Percentiles rank a stretch among this genome's conserved stretches.
These are phyloP conservation scores for Manacus vitellinus DNA, from an alignment of 2,113 vertebrate genomes.

Conservation along the genomic window DNA sequence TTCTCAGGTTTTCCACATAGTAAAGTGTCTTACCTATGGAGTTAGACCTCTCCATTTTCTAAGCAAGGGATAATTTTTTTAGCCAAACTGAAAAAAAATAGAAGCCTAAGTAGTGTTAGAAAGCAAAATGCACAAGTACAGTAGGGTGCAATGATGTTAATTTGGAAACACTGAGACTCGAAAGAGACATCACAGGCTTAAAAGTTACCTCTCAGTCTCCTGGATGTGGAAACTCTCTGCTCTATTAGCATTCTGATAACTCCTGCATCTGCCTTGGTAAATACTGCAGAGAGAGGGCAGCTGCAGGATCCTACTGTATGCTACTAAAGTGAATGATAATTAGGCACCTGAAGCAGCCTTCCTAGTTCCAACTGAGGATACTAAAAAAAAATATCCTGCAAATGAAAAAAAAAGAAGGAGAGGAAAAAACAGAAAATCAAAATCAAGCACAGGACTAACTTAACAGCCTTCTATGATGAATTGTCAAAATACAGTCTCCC, in stretches of 20 bases:
- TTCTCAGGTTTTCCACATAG: background rate
- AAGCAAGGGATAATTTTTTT: background rate
- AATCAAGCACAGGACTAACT: background rate
- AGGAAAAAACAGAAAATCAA: background rate
- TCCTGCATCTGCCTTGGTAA: background rate
- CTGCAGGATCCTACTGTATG: background rate
- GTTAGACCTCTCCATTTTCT: background rate
- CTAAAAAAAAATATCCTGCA: background rate
- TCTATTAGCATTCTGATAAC: constrained; percentile 14
- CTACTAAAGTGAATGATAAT: background rate
- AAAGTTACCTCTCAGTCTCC: background rate
- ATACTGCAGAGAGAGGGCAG: background rate
- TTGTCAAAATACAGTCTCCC: background rate
- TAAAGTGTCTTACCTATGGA: background rate
- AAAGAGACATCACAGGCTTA: background rate
- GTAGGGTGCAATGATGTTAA: background rate
- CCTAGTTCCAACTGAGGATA: background rate
- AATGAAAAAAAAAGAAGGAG: background rate
- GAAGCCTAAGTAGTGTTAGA: background rate
- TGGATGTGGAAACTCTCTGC: background rate
- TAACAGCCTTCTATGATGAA: background rate
- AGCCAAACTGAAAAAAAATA: background rate
- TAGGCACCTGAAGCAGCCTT: background rate
- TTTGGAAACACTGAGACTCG: background rate
- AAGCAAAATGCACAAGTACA: background rate